A percentile compares a stretch with the other conserved stretches of the same genome.
Evolutionary conservation across 1,140 invertebrate genomes (phyloP).

Genomic region (Pseudoatta argentina): DNA sequence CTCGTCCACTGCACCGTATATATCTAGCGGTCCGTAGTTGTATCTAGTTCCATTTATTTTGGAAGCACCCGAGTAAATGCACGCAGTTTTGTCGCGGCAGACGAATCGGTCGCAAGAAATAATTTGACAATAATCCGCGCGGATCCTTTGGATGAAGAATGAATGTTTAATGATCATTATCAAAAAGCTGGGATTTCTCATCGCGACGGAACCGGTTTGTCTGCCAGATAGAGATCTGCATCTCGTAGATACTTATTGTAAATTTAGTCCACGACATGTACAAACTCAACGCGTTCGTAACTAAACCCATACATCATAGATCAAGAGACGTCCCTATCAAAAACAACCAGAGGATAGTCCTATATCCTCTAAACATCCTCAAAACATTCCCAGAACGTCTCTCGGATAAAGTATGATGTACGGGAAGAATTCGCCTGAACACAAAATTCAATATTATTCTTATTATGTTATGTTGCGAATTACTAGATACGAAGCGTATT

Average conservation of each 20-base stretch:
- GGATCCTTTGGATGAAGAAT: background rate
- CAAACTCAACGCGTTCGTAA: conserved; percentile 3
- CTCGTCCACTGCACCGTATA: conserved; percentile 74
- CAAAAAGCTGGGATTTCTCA: background rate
- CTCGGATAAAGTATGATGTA: no score
- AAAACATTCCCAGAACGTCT: no score
- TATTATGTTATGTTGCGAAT: conserved; percentile 3
- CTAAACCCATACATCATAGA: background rate
- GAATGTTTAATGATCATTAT: background rate
- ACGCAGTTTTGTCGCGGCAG: conserved; percentile 35
- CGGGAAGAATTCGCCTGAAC: conserved; percentile 5
- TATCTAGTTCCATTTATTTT: conserved; percentile 51
- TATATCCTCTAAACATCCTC: no score
- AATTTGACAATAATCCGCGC: background rate
- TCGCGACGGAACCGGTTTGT: conserved; percentile 37
- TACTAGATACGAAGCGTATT: conserved; percentile 27
- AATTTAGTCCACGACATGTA: conserved; percentile 12
- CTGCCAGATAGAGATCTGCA: conserved; percentile 34
- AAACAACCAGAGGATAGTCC: no score
- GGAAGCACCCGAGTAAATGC: conserved; percentile 28
- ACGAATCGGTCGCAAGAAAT: conserved; percentile 19
- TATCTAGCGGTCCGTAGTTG: conserved; percentile 45
- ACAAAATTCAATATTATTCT: background rate
- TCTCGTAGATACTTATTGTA: conserved; percentile 41
- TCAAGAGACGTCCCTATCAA: no score